These are phyloP conservation scores for Hemichromis elongatus DNA, from an alignment of 2,113 vertebrate species.

Conservation along the genomic window DNA sequence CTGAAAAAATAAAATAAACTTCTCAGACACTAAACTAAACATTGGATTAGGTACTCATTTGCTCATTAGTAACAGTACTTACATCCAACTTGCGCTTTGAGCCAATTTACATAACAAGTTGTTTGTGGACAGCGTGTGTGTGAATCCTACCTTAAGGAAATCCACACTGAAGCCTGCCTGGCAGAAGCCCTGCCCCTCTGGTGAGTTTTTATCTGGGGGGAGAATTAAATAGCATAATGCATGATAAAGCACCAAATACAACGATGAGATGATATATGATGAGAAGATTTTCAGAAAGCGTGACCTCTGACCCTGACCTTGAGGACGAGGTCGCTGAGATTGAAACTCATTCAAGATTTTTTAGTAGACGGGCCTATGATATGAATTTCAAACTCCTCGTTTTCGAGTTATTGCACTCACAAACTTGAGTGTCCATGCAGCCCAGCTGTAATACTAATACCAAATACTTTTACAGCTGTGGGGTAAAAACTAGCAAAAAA, in stretches of 20 bases:
- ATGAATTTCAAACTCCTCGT: background rate
- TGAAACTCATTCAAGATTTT: background rate
- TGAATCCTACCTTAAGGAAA: slow-evolving; percentile 80
- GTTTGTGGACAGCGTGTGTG: background rate
- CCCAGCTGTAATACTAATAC: background rate
- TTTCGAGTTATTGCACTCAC: background rate
- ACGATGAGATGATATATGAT: background rate
- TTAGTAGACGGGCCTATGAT: background rate
- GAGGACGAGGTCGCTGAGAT: background rate
- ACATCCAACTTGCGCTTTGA: background rate
- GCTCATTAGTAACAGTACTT: background rate
- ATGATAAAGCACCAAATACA: background rate
- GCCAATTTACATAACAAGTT: background rate
- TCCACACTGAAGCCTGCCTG: slow-evolving; percentile 97
- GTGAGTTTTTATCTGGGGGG: slow-evolving; percentile 76
- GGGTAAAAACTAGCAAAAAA: background rate
- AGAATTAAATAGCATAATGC: background rate
- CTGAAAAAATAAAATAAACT: background rate
- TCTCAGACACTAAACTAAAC: background rate
- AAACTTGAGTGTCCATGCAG: background rate
- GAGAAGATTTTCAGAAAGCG: background rate
- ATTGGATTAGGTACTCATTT: background rate
- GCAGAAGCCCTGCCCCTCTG: slow-evolving; percentile 96
- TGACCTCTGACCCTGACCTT: background rate
- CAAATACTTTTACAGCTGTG: background rate